Base-by-base conservation (phyloP, 1,140 invertebrate species). In the Nomia melanderi region DNA sequence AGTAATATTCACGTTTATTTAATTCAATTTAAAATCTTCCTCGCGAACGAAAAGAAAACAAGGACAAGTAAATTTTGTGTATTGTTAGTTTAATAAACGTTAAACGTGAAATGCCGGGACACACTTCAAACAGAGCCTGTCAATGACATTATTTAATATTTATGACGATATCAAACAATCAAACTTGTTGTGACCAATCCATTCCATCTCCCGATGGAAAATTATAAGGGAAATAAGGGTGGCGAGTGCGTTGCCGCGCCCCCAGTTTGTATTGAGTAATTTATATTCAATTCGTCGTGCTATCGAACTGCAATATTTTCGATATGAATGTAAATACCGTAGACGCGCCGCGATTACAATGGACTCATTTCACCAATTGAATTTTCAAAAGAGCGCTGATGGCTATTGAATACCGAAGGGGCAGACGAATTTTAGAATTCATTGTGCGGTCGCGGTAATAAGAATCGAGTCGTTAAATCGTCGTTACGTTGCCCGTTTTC, bases 351-450 rank as follows among this genome's bases (percentile, higher is more conserved):
- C 17, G 17, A 25, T 5, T 17, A 66, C 53, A 75, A 66, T 57
- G 39, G 25, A 39, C 27, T 66, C 50, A 27, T 66, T 75, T 75
- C 20, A 2, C 6, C 27, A 56, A 75, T 75, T 66, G 72, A 6
- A 57, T 8, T 57, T 57, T 66, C 36, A 9, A n/a, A 33, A 56
- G 9, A 14, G 50, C 6, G 20, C 1, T 29, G 39, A 70, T 56
- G 27, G 36, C 14, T 57, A 54, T 57, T 39, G 53, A 75, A 75
- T 20, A 23, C 7, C 27, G 12, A n/a, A 20, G 12, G 8, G n/a
- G 63, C 20, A 36, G 27, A 29, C 25, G 11, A 27, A n/a, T 66
- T 20, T 47, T 1, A 29, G 56, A 44, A 65, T 57, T 57, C 20
- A 8, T 44, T n/a, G 14, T 2, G 17, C 5, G 33, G 59, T 0